phyloP scores from a whole-genome alignment of 1,140 invertebrate species.

The Drosophila nebulosa region DNA sequence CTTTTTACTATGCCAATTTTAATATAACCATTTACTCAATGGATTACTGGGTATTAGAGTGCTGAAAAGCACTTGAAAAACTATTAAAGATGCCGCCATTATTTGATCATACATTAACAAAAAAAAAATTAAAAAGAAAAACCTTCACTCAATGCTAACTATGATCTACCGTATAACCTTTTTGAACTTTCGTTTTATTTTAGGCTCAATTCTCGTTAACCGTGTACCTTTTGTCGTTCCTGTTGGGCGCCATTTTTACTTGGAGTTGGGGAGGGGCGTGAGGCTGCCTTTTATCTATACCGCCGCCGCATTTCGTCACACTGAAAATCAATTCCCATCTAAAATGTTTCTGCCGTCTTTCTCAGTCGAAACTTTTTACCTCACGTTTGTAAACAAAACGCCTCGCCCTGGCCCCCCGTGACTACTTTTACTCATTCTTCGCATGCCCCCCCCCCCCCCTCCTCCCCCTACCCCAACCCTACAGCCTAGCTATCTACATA shows the following conservation, averaged over 20 bases:
- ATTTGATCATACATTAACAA: not conserved
- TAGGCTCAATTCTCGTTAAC: not conserved
- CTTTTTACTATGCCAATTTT: no score
- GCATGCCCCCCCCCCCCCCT: not conserved
- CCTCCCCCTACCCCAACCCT: not conserved
- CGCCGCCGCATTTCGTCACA: slow-evolving; percentile 59
- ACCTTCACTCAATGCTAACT: not conserved
- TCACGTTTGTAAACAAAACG: slow-evolving; percentile 72
- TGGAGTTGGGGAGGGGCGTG: no score
- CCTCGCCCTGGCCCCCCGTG: slow-evolving; percentile 24
- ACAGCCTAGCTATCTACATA: slow-evolving; percentile 27
- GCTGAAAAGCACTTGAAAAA: not conserved
- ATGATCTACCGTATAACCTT: not conserved
- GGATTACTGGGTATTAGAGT: not conserved
- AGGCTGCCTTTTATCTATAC: slow-evolving; percentile 25
- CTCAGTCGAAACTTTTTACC: slow-evolving; percentile 47
- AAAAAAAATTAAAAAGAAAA: not conserved
- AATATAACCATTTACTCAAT: not conserved
- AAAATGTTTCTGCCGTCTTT: slow-evolving; percentile 49
- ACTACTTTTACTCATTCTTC: slow-evolving; percentile 12
- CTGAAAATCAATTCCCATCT: slow-evolving; percentile 71
- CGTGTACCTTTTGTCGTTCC: not conserved
- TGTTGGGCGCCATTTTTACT: not conserved
- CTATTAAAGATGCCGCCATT: not conserved
- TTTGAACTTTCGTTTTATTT: not conserved